Percentiles rank a stretch among this genome's conserved stretches.
Evolutionary conservation across 2,888 invertebrate species (phyloP).

Genomic region (Darwinula stevensoni): DNA sequence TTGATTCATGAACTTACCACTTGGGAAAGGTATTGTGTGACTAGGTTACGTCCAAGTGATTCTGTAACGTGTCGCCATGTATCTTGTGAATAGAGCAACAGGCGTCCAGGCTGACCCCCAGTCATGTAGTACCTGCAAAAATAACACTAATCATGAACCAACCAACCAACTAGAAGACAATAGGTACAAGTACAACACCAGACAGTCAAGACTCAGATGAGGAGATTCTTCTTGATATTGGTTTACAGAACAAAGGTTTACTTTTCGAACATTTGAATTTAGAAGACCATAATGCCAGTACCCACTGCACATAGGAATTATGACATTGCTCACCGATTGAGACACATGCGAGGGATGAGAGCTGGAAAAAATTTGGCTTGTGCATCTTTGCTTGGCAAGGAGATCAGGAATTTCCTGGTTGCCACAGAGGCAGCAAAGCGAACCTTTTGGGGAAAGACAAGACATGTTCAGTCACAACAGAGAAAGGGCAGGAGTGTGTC

Average conservation of each 20-base stretch:
- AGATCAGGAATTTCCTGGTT: conserved; percentile 19
- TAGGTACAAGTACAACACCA: too few species aligned
- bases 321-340: conserved; percentile 20
- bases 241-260: too few species aligned
- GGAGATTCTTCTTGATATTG: too few species aligned
- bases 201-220: too few species aligned
- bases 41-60: conserved; percentile 18
- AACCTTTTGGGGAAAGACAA: too few species aligned
- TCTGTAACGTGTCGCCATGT: conserved; percentile 21
- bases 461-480: too few species aligned
- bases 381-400: conserved; percentile 15
- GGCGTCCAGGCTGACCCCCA: too few species aligned
- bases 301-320: too few species aligned
- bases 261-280: too few species aligned
- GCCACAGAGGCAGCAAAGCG: conserved; percentile 22
- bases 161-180: not conserved
- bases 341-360: conserved; percentile 22
- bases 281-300: too few species aligned
- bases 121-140: conserved; percentile 24
- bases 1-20: too few species aligned
- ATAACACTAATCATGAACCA: not conserved
- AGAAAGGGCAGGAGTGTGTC: too few species aligned
- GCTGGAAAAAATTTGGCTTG: conserved; percentile 18
- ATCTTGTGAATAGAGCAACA: conserved; percentile 23
- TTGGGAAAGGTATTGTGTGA: conserved; percentile 20